A percentile compares a stretch with the other conserved stretches of the same genome.
phyloP scores from a whole-genome alignment of 2,888 invertebrate genomes.

The Drosophila nr. medialis region DNA sequence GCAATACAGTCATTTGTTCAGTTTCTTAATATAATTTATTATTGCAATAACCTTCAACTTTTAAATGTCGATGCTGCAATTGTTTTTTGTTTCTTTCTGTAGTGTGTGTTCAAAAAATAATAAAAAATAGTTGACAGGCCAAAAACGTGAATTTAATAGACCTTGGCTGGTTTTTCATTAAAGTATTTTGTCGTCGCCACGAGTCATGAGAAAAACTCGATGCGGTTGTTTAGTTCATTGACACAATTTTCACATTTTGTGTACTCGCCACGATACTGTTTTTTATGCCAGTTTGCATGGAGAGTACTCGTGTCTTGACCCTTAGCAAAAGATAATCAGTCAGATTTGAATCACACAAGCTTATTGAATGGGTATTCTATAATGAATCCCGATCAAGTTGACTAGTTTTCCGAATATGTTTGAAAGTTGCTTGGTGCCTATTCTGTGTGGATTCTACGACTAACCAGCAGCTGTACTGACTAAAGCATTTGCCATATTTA shows the following conservation, averaged over 20 bases:
- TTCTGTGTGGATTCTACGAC: background rate
- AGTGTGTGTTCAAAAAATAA: background rate
- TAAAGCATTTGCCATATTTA: background rate
- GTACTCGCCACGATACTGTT: background rate
- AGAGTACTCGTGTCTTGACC: background rate
- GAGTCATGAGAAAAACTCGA: constrained; percentile 49
- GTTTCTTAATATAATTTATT: constrained; percentile 58
- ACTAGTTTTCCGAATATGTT: background rate
- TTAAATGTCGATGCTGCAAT: constrained; percentile 58
- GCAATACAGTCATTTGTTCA: constrained; percentile 20
- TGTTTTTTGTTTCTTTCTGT: constrained; percentile 7
- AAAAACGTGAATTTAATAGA: constrained; percentile 68
- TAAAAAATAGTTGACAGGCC: constrained; percentile 15
- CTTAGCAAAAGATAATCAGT: background rate
- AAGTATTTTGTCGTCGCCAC: constrained; percentile 9
- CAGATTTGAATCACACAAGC: background rate
- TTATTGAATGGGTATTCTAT: background rate
- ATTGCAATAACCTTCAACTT: constrained; percentile 70
- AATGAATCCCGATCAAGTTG: background rate
- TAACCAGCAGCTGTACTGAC: background rate
- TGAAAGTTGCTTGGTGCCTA: background rate
- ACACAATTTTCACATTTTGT: constrained; percentile 52
- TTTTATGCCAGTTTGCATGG: background rate
- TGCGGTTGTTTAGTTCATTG: constrained; percentile 60
- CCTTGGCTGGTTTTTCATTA: constrained; percentile 48